A percentile compares a stretch with the other conserved stretches of the same genome.
These are phyloP conservation scores for Ambastaia sidthimunki DNA, from an alignment of 2,797 vertebrate species.

Conservation along the genomic window DNA sequence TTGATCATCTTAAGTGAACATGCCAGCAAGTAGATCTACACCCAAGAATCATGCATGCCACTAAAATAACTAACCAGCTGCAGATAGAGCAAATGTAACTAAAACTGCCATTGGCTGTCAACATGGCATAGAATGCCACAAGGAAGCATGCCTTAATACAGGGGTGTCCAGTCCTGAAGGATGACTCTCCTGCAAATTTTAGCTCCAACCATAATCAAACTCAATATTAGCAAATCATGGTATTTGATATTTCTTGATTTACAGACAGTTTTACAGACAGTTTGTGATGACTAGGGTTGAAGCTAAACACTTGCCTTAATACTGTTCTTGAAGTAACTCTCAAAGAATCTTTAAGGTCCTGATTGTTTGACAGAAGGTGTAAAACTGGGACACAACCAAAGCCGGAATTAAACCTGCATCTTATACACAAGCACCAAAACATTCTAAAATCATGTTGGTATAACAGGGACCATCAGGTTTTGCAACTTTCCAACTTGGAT, in stretches of 20 bases:
- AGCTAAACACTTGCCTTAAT: no score
- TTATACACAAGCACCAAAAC: no score
- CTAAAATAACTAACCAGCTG: not conserved
- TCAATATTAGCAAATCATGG: no score
- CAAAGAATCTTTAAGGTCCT: not conserved
- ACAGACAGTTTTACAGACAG: no score
- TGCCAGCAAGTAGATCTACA: conserved; percentile 32
- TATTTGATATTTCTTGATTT: no score
- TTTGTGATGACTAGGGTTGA: no score
- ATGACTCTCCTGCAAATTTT: not conserved
- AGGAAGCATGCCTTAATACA: not conserved
- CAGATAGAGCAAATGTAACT: not conserved
- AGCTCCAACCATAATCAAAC: no score
- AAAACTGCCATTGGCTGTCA: not conserved
- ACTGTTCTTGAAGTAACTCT: not conserved
- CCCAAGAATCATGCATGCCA: conserved; percentile 9
- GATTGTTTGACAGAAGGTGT: not conserved
- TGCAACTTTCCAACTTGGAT: not conserved
- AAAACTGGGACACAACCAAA: no score
- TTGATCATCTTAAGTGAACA: conserved; percentile 36
- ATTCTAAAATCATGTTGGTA: no score
- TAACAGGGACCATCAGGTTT: no score
- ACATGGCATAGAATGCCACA: not conserved
- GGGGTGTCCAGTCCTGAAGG: not conserved
- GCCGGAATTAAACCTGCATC: no score